These are phyloP conservation scores for Argya squamiceps DNA, from an alignment of 2,797 vertebrate species.

Conservation along the genomic window DNA sequence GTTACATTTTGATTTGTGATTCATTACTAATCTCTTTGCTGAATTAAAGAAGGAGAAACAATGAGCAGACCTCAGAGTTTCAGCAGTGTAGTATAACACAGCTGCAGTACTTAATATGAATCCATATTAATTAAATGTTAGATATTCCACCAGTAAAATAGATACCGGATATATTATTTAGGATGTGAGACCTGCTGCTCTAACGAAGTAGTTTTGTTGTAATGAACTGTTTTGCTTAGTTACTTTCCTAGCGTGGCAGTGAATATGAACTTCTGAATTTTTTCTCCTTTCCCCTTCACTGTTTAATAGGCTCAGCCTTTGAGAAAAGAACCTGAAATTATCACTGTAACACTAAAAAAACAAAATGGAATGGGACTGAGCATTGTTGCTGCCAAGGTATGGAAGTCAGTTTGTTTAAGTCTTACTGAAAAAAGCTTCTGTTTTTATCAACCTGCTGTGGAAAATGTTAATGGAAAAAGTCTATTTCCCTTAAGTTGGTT, in stretches of 20 bases:
- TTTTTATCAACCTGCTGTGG: not conserved
- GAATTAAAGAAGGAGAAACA: not conserved
- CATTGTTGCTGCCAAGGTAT: constrained; percentile 98
- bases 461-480: not conserved
- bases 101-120: not conserved
- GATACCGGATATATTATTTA: not conserved
- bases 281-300: not conserved
- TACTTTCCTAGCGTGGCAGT: not conserved
- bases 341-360: constrained; percentile 97
- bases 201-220: not conserved
- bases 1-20: not conserved
- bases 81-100: not conserved
- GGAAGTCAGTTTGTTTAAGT: constrained; percentile 2
- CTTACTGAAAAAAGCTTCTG: not conserved
- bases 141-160: not conserved
- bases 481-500: not conserved
- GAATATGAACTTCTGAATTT: not conserved
- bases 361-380: constrained; percentile 98
- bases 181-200: not conserved
- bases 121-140: not conserved
- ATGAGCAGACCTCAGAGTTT: not conserved
- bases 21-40: not conserved
- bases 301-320: constrained; percentile 82
- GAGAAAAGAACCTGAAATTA: constrained; percentile 96
- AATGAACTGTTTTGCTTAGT: not conserved